Evolutionary conservation across 2,113 vertebrate genomes (phyloP).

Genomic region (Paramisgurnus dabryanus): DNA sequence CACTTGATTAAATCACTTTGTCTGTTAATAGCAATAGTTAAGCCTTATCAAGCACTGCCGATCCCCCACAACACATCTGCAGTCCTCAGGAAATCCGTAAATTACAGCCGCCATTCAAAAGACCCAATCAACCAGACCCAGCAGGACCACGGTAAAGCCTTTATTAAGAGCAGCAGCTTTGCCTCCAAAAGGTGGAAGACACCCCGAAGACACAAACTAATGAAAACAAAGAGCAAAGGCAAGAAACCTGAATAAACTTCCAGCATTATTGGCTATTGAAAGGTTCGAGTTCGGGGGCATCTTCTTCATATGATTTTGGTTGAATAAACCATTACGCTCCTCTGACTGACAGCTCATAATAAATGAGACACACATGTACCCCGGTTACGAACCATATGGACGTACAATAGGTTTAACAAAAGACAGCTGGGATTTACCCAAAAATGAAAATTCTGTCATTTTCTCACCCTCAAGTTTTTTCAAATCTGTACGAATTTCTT

Average conservation of each 20-base stretch:
- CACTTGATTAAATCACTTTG: constrained; percentile 54
- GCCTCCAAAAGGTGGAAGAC: neutral
- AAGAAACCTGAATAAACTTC: neutral
- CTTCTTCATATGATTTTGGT: constrained; percentile 8
- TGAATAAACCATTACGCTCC: neutral
- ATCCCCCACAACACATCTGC: constrained; percentile 25
- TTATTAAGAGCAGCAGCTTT: neutral
- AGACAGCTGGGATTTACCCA: constrained; percentile 5
- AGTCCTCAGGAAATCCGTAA: constrained; percentile 43
- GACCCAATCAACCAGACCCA: constrained; percentile 45
- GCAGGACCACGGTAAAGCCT: constrained; percentile 16
- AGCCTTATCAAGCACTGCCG: constrained; percentile 34
- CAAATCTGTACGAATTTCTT: no score
- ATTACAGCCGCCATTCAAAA: constrained; percentile 50
- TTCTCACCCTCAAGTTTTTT: no score
- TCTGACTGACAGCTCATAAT: constrained; percentile 15
- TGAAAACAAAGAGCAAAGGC: constrained; percentile 10
- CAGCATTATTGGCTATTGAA: neutral
- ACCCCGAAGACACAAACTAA: neutral
- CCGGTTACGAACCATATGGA: constrained; percentile 19
- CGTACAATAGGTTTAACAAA: constrained; percentile 13
- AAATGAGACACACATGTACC: constrained; percentile 16
- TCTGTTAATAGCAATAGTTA: constrained; percentile 50
- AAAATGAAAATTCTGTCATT: no score
- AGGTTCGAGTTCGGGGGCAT: constrained; percentile 2